Evolutionary conservation across 2,113 vertebrate genomes (phyloP).

Genomic region (Hucho hucho): DNA sequence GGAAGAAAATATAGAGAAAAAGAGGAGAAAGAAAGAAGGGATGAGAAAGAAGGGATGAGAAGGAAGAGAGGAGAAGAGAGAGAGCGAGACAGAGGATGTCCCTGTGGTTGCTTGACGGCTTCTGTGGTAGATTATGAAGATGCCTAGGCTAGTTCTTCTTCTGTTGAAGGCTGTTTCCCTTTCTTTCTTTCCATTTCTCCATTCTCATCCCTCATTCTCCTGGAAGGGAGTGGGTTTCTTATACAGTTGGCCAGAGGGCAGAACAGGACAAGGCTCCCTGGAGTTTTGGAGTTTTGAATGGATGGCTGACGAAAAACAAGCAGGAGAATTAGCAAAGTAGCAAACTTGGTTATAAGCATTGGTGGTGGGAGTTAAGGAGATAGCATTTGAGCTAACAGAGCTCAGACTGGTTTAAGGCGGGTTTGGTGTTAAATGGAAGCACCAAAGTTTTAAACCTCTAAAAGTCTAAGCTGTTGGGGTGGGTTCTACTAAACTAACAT

Average conservation of each 20-base stretch:
- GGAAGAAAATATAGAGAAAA: slow-evolving; percentile 37
- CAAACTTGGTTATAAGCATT: background rate
- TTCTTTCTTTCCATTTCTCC: slow-evolving; percentile 33
- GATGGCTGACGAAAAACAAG: too few species aligned
- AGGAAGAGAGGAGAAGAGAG: slow-evolving; percentile 22
- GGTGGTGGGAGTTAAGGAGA: slow-evolving; percentile 1
- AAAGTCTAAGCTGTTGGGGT: too few species aligned
- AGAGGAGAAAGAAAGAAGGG: slow-evolving; percentile 15
- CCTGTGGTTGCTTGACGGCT: background rate
- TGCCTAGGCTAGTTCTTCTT: slow-evolving; percentile 33
- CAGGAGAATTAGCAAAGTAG: too few species aligned
- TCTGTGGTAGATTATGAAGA: slow-evolving; percentile 46
- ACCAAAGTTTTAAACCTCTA: slow-evolving; percentile 56
- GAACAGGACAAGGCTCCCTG: too few species aligned
- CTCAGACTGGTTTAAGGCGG: slow-evolving; percentile 38
- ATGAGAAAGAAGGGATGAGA: background rate
- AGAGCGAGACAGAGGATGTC: slow-evolving; percentile 8
- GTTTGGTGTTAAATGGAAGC: slow-evolving; percentile 75
- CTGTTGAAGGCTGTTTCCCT: slow-evolving; percentile 37
- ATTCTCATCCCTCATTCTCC: slow-evolving; percentile 39
- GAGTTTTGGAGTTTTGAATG: too few species aligned
- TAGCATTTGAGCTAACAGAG: slow-evolving; percentile 10
- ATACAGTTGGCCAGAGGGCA: too few species aligned
- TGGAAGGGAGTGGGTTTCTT: slow-evolving; percentile 15
- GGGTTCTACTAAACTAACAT: too few species aligned